A percentile compares a stretch with the other conserved stretches of the same genome.
Conservation (phyloP, 1,140 invertebrate species). For the Aphelinus atriplicis region DNA sequence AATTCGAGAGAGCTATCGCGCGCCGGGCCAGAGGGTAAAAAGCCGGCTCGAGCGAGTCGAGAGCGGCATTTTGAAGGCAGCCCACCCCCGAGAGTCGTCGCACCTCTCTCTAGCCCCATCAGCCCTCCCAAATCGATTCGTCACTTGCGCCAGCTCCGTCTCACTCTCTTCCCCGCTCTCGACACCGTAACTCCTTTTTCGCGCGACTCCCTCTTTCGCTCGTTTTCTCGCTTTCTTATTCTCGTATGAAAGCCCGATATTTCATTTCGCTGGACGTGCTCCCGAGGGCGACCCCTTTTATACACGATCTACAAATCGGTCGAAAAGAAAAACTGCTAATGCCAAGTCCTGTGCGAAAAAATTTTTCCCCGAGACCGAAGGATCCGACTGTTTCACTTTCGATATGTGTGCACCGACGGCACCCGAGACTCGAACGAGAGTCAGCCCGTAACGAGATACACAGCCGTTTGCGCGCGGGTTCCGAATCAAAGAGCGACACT, state of each 20-base stretch:
- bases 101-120: not conserved
- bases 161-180: slow-evolving; percentile 1
- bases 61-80: slow-evolving; percentile 13
- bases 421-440: too few relatives aligned
- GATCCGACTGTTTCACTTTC: too few relatives aligned
- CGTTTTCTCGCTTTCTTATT: not conserved
- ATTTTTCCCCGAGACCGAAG: too few relatives aligned
- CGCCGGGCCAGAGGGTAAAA: not conserved
- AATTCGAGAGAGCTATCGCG: slow-evolving; percentile 12
- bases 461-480: too few relatives aligned
- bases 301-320: too few relatives aligned
- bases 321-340: too few relatives aligned
- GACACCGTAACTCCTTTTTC: not conserved
- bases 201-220: not conserved
- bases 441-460: too few relatives aligned
- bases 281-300: too few relatives aligned
- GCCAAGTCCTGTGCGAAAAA: too few relatives aligned
- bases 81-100: slow-evolving; percentile 14
- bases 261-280: too few relatives aligned
- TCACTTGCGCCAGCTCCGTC: not conserved
- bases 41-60: slow-evolving; percentile 14
- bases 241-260: not conserved
- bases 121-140: slow-evolving; percentile 28
- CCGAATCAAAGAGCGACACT: too few relatives aligned
- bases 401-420: too few relatives aligned